Conservation (phyloP, 1,140 invertebrate species). For the Chironomus striatipennis region DNA sequence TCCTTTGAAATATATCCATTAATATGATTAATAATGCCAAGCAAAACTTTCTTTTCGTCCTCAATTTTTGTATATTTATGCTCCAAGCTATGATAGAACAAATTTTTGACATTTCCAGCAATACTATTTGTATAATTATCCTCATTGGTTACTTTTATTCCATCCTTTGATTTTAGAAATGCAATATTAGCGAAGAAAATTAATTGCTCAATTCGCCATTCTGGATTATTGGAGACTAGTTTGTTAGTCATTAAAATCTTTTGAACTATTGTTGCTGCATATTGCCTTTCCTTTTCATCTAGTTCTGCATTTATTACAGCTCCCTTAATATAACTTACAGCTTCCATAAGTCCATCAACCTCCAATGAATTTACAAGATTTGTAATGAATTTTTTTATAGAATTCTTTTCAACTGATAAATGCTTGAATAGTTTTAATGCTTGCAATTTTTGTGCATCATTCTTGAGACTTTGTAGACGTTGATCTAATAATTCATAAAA, state of each 20-base stretch:
- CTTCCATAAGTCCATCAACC: slow-evolving; percentile 51
- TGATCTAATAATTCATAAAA: slow-evolving; percentile 45
- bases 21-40: slow-evolving; percentile 46
- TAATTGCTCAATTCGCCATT: slow-evolving; percentile 57
- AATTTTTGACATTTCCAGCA: slow-evolving; percentile 45
- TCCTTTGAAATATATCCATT: slow-evolving; percentile 43
- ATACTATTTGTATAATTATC: slow-evolving; percentile 25
- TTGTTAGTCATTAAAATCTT: slow-evolving; percentile 52
- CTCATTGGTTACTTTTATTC: slow-evolving; percentile 34
- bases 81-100: slow-evolving; percentile 56
- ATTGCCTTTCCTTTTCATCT: slow-evolving; percentile 49
- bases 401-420: slow-evolving; percentile 40
- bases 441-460: slow-evolving; percentile 34
- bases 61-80: slow-evolving; percentile 52
- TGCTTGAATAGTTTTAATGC: slow-evolving; percentile 24
- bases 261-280: slow-evolving; percentile 54
- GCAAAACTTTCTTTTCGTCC: slow-evolving; percentile 47
- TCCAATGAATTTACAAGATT: slow-evolving; percentile 49
- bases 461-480: slow-evolving; percentile 40
- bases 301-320: slow-evolving; percentile 47
- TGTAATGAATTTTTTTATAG: slow-evolving; percentile 39
- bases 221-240: slow-evolving; percentile 46
- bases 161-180: slow-evolving; percentile 48
- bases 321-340: slow-evolving; percentile 47
- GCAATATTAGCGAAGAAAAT: slow-evolving; percentile 54